A percentile compares a stretch with the other conserved stretches of the same genome.
phyloP scores from a whole-genome alignment of 2,113 vertebrate genomes.

The Vulpes vulpes region DNA sequence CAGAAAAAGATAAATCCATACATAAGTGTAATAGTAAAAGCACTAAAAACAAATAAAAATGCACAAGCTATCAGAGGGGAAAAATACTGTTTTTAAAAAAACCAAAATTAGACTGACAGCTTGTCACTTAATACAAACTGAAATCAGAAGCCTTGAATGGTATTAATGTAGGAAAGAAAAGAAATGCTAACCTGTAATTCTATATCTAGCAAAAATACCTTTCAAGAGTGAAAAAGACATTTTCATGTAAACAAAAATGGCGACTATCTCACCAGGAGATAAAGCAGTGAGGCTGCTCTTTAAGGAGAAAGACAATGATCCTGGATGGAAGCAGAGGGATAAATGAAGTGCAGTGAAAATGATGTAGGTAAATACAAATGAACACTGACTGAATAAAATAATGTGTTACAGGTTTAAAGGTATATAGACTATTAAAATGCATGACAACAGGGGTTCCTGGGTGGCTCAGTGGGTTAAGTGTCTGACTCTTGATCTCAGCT shows the following conservation, averaged over 20 bases:
- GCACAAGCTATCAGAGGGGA: background rate
- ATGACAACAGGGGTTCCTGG: background rate
- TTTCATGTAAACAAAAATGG: background rate
- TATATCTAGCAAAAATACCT: slow-evolving; percentile 17
- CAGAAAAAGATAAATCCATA: background rate
- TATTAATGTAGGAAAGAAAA: slow-evolving; percentile 3
- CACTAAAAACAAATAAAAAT: background rate
- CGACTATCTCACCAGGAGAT: background rate
- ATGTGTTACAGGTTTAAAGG: slow-evolving; percentile 30
- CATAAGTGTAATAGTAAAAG: background rate
- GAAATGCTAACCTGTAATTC: background rate
- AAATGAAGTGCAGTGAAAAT: background rate
- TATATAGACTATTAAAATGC: background rate
- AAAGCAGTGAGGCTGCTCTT: background rate
- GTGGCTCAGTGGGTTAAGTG: background rate
- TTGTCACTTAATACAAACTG: slow-evolving; percentile 27
- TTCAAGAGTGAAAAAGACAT: background rate
- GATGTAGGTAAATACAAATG: background rate
- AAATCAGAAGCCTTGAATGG: background rate
- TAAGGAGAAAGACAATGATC: background rate
- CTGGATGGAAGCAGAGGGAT: background rate
- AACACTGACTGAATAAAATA: background rate
- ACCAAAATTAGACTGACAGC: slow-evolving; percentile 13
- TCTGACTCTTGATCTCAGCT: background rate
- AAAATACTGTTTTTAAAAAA: background rate